Base-by-base conservation (phyloP, 2,888 invertebrate genomes). In the Philhelius pedissequus region DNA sequence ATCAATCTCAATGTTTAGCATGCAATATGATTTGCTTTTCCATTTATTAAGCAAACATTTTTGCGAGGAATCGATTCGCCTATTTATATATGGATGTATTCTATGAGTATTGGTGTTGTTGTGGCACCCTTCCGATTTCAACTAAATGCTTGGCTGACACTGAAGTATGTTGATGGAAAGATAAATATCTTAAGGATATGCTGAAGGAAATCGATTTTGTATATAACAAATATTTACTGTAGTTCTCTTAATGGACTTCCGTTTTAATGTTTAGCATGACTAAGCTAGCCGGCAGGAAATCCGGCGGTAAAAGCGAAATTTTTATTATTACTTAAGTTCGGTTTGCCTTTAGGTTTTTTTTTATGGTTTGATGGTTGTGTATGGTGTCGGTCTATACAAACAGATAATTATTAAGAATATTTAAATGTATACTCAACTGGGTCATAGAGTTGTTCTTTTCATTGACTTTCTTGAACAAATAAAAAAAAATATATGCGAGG, bases 121-220 rank as follows among this genome's bases (percentile, higher is more conserved):
- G 32, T 56, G 45, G 48, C 43, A 22, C 43, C 43, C 30, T 43
- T 62, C 38, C 13, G n/a, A n/a, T n/a, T n/a, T n/a, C n/a, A 0
- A 43, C 25, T 27, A 20, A 25, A 71, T 38, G 70, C 70, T 27
- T 62, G 32, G 50, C 50, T 56, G 45, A 7, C n/a, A n/a, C 9
- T 35, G 18, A 83, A 79, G 45, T 79, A 69, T 79, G 75, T 80
- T 70, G 78, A 78, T 75, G 60, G 48, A 32, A 71, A 71, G 68
- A 76, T 76, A 80, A 84, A 84, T 68, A 84, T 68, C 84, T 71
- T 80, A 68, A 76, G 83, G 80, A 84, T 84, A 80, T 80, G 75
- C 80, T 60, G 52, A 43, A 75, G 71, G 70, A 84, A 84, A 84
- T 80, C 84, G 80, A 80, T 80, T 75, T 84, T 83, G 32, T 52